Base-by-base conservation (phyloP, 2,888 invertebrate genomes). In the Ametastegia equiseti region DNA sequence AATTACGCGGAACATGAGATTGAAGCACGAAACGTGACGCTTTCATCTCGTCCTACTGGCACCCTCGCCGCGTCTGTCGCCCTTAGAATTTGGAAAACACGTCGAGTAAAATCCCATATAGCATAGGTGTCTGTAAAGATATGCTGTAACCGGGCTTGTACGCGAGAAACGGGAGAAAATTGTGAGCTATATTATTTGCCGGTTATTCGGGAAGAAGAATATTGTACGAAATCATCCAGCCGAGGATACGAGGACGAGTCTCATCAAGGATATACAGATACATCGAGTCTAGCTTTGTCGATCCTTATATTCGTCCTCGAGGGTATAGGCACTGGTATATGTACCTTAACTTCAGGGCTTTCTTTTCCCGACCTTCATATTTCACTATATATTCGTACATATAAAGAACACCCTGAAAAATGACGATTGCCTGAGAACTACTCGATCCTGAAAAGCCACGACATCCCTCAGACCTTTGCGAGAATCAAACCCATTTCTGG, bases 401-500 rank as follows among this genome's bases (percentile, higher is more conserved):
- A 75, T 11, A 23, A 54, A n/a, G n/a, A n/a, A n/a, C n/a, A 2
- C 54, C 19, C 36, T 50, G 75, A 75, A 54, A 75, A 75, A 75
- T 75, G 75, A 75, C 75, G 75, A 75, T 50, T 36, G 75, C 50
- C 36, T 13, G 19, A 23, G 75, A 75, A 75, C 36, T 54, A 54
- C 36, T 47, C 27, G 5, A n/a, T 71, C 15, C 47, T 71, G 47
- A 19, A 47, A 71, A 47, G 45, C 71, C 71, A 47, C 27, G 71
- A 47, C 42, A 71, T 71, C 71, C 45, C 71, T 27, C 45, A 71
- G 71, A 30, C 47, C 71, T 47, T 6, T 39, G 39, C 69, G 42
- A n/a, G 19, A 33, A 42, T 42, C 69, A 19, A 69, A 69, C 33
- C 69, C 69, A 69, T 23, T 36, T 45, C 71, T 30, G 45, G 71